phyloP scores from a whole-genome alignment of 2,888 invertebrate species.

The Mechanitis messenoides region DNA sequence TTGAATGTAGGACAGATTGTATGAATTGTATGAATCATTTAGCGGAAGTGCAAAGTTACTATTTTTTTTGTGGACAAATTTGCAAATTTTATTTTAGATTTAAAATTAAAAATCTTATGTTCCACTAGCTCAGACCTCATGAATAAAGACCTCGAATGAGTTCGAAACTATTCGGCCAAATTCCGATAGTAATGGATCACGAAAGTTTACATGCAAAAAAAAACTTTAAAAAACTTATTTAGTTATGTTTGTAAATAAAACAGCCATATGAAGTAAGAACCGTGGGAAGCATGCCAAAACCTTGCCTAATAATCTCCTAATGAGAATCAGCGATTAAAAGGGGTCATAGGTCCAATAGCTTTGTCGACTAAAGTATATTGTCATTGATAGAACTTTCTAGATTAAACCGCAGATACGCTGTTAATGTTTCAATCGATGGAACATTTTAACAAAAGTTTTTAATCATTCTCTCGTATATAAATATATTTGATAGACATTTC shows the following conservation, averaged over 20 bases:
- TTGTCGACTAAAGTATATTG: slow-evolving; percentile 43
- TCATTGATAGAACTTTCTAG: slow-evolving; percentile 29
- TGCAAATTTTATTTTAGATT: no score
- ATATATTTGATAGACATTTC: not conserved
- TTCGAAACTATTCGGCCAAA: no score
- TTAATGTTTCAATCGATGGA: slow-evolving; percentile 1
- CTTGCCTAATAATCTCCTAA: slow-evolving; percentile 34
- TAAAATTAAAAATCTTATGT: no score
- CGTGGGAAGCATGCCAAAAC: slow-evolving; percentile 32
- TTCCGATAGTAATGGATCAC: no score
- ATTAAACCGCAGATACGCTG: slow-evolving; percentile 23
- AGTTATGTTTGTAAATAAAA: not conserved
- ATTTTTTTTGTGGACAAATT: not conserved
- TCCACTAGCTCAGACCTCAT: no score
- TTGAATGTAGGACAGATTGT: slow-evolving; percentile 23
- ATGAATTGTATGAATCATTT: slow-evolving; percentile 14
- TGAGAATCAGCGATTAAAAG: slow-evolving; percentile 48
- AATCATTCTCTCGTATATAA: not conserved
- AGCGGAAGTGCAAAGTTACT: slow-evolving; percentile 2
- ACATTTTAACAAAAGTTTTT: not conserved
- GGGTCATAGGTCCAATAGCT: slow-evolving; percentile 47
- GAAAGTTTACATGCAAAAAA: no score
- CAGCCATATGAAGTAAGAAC: slow-evolving; percentile 8
- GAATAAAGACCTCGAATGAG: no score
- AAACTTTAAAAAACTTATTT: no score